Conservation (phyloP, 2,888 invertebrate species). For the Aleiodes leptofemur region DNA sequence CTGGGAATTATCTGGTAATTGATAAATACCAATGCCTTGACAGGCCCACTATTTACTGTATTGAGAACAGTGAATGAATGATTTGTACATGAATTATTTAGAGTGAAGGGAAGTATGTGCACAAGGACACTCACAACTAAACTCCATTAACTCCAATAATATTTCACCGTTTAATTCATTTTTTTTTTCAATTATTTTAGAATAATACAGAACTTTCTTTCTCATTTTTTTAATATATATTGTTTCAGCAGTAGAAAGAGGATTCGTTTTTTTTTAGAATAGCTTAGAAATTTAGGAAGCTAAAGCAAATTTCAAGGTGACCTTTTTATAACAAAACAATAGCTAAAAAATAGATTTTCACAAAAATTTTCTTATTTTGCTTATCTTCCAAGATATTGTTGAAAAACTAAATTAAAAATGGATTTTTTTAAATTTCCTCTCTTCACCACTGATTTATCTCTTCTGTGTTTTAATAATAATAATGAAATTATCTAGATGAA, state of each 20-base stretch:
- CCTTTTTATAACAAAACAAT: too few relatives aligned
- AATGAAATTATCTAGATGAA: constrained; percentile 12
- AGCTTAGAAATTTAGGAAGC: too few relatives aligned
- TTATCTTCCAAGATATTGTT: not conserved
- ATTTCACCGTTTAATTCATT: constrained; percentile 30
- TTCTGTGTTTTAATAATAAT: not conserved
- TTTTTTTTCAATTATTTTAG: not conserved
- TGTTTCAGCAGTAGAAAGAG: not conserved
- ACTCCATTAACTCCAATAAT: constrained; percentile 11
- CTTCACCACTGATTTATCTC: not conserved
- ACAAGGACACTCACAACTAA: constrained; percentile 25
- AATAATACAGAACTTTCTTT: constrained; percentile 3
- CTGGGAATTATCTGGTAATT: constrained; percentile 21
- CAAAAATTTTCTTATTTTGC: too few relatives aligned
- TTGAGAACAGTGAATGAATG: constrained; percentile 2
- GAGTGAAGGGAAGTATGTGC: constrained; percentile 22
- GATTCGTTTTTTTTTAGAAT: too few relatives aligned
- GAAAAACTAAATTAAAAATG: not conserved
- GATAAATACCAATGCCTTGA: not conserved
- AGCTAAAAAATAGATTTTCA: too few relatives aligned
- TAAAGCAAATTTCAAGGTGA: too few relatives aligned
- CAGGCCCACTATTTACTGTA: not conserved
- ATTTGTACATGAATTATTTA: constrained; percentile 18
- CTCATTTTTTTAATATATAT: not conserved
- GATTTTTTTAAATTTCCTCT: not conserved